phyloP scores from a whole-genome alignment of 2,113 vertebrate genomes.

The Scopus umbretta region DNA sequence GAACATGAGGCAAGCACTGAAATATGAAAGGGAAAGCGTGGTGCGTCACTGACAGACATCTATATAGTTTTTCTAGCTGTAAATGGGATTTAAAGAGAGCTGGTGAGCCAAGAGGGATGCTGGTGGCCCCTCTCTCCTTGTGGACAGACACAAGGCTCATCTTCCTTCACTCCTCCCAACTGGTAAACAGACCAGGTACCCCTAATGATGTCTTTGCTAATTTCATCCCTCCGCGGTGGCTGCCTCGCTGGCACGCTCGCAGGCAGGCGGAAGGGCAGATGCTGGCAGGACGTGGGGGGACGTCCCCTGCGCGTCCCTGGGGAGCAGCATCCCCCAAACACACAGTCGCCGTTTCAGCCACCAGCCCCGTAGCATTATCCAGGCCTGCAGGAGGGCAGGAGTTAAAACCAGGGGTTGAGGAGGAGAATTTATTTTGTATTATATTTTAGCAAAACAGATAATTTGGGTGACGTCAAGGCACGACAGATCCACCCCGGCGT shows the following conservation, averaged over 20 bases:
- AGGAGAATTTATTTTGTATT: not conserved
- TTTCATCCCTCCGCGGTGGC: not conserved
- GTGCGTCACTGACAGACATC: not conserved
- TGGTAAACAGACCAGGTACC: not conserved
- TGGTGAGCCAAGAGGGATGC: not conserved
- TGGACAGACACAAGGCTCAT: not conserved
- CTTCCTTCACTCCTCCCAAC: not conserved
- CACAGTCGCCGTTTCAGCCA: rapidly evolving
- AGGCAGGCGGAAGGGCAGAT: not conserved
- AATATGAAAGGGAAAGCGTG: not conserved
- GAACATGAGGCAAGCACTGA: not conserved
- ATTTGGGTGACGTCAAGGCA: not conserved
- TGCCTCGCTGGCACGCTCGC: not conserved
- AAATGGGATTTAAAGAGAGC: not conserved
- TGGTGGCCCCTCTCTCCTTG: not conserved
- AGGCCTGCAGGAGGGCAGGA: rapidly evolving
- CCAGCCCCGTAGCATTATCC: rapidly evolving
- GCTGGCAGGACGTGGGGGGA: not conserved
- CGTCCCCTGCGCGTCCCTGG: rapidly evolving
- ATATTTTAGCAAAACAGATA: not conserved
- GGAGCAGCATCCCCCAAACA: not conserved
- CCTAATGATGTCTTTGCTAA: not conserved
- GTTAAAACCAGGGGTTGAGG: not conserved
- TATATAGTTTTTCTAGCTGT: not conserved
- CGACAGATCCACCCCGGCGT: rapidly evolving